These are phyloP conservation scores for Capromys pilorides DNA, from an alignment of 2,797 vertebrate genomes.

Conservation along the genomic window DNA sequence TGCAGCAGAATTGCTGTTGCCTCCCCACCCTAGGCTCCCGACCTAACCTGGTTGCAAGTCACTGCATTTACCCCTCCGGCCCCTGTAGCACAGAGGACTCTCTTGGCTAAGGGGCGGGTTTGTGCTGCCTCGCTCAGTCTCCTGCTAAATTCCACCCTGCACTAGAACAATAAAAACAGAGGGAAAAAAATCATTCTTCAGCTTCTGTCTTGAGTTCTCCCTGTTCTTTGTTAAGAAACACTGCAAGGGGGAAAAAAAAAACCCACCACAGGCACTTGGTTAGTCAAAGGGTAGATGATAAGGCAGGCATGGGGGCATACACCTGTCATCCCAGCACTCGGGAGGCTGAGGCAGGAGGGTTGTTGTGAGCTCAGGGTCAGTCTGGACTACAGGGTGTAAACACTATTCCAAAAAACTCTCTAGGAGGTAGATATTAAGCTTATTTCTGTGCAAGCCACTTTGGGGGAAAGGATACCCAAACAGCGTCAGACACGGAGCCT, in stretches of 20 bases:
- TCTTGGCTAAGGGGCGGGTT: not conserved
- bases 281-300: not conserved
- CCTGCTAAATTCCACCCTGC: not conserved
- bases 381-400: not conserved
- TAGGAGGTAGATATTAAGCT: not conserved
- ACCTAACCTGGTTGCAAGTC: not conserved
- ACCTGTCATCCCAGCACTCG: not conserved
- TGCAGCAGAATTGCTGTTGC: not conserved
- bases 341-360: not conserved
- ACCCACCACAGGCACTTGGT: not conserved
- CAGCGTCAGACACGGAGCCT: not conserved
- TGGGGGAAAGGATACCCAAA: not conserved
- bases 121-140: not conserved
- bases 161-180: conserved; percentile 57
- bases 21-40: not conserved
- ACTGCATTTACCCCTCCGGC: not conserved
- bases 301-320: not conserved
- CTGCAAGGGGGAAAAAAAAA: not conserved
- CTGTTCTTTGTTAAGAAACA: not conserved
- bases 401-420: not conserved
- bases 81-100: not conserved
- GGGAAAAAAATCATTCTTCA: not conserved
- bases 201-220: not conserved
- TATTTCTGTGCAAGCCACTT: not conserved
- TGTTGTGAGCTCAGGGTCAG: not conserved